phyloP scores from a whole-genome alignment of 2,797 vertebrate species.

The Strix occidentalis region DNA sequence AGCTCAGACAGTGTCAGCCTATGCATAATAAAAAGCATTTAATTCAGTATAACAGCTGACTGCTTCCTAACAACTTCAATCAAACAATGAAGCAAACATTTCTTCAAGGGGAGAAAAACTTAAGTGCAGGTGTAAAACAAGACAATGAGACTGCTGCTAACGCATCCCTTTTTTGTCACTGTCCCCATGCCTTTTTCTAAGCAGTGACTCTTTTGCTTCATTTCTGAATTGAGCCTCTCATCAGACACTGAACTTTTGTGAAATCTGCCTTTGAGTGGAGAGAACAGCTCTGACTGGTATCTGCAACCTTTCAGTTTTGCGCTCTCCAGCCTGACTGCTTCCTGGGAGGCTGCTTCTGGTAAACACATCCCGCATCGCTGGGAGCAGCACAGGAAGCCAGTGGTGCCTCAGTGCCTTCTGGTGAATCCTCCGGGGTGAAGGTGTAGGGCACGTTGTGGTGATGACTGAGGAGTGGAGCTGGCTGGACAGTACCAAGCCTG shows the following conservation, averaged over 20 bases:
- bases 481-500: accelerated
- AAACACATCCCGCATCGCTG: background rate
- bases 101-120: background rate
- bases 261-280: background rate
- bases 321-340: background rate
- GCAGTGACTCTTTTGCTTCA: background rate
- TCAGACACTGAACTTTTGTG: constrained; percentile 7
- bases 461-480: background rate
- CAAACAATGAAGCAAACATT: background rate
- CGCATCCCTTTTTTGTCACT: background rate
- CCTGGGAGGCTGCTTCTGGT: background rate
- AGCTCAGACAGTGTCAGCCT: background rate
- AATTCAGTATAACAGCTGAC: background rate
- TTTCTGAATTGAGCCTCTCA: background rate
- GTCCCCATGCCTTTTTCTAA: background rate
- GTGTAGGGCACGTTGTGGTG: accelerated
- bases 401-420: background rate
- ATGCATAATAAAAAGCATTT: constrained; percentile 27
- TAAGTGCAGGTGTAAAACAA: background rate
- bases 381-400: background rate
- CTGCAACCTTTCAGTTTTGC: background rate
- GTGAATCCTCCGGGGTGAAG: background rate
- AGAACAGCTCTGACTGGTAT: background rate
- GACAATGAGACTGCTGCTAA: background rate
- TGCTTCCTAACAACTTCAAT: background rate